phyloP scores from a whole-genome alignment of 2,113 vertebrate species.

The Rafetus swinhoei region DNA sequence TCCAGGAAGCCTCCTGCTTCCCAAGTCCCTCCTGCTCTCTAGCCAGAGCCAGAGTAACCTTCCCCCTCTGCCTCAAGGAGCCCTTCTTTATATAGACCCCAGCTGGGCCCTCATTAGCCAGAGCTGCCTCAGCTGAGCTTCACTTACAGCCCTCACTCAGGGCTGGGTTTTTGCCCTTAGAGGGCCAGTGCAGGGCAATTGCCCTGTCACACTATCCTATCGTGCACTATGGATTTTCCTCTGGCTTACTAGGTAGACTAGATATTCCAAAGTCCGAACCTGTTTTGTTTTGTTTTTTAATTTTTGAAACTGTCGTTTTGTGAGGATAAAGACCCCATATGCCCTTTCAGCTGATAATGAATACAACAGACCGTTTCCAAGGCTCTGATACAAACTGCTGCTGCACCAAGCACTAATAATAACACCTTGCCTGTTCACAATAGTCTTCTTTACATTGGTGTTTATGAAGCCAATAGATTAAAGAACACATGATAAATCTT shows the following conservation, averaged over 20 bases:
- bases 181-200: too few species aligned
- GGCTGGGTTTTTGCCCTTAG: too few species aligned
- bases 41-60: too few species aligned
- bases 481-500: background rate
- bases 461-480: background rate
- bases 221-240: background rate
- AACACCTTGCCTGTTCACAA: background rate
- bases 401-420: fast-evolving
- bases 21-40: too few species aligned
- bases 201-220: background rate
- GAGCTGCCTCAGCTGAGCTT: too few species aligned
- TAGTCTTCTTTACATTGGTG: background rate
- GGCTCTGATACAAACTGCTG: background rate
- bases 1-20: too few species aligned
- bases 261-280: background rate
- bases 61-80: too few species aligned
- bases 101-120: too few species aligned
- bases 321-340: background rate
- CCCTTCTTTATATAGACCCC: too few species aligned
- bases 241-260: background rate
- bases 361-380: background rate
- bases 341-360: background rate
- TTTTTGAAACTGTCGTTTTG: background rate
- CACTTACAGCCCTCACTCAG: too few species aligned
- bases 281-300: background rate